Base-by-base conservation (phyloP, 1,140 invertebrate species). In the Drosophila asahinai region DNA sequence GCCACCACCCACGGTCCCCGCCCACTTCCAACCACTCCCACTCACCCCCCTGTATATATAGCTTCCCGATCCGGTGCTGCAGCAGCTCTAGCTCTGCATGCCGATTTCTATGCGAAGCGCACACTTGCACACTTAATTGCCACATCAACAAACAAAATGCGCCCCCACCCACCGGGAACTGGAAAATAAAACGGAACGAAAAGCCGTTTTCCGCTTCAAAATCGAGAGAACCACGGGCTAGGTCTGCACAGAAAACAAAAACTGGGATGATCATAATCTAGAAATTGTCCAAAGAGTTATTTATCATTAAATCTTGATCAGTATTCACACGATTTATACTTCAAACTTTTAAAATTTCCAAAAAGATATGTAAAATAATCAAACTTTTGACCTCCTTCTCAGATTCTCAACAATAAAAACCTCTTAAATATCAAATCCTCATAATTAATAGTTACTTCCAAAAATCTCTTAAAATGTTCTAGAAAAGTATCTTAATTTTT, bases 101-200 rank as follows among this genome's bases (percentile, higher is more conserved):
- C 66, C 66, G 66, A 73, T 72, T 73, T 60, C 43, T 60, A 72
- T 42, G 67, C 70, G 70, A 60, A 54, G 67, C 67, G 70, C 67
- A 73, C 74, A 61, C 75, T 63, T 77, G 65, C 77, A 58, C 48
- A 62, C 66, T 79, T 79, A 79, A 79, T 79, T 65, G 77, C 54
- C 75, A 49, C 65, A 78, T 78, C 75, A 79, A 78, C 59, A 78
- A 72, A 79, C 76, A 62, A 76, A 77, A 77, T 72, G 57, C 43
- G 45, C 52, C 30, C 48, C 49, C 27, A 38, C 48, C 36, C 51
- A 22, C 2, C 42, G 12, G 33, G 19, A 38, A 19, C 42, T 70
- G 64, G 55, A 70, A 61, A 64, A 72, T 55, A 65, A 72, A 79
- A 66, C 67, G 47, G 17, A 51, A 66, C 47, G 62, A 70, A 70